These are phyloP conservation scores for Ephialtes manifestator DNA, from an alignment of 2,888 invertebrate species.

Conservation along the genomic window DNA sequence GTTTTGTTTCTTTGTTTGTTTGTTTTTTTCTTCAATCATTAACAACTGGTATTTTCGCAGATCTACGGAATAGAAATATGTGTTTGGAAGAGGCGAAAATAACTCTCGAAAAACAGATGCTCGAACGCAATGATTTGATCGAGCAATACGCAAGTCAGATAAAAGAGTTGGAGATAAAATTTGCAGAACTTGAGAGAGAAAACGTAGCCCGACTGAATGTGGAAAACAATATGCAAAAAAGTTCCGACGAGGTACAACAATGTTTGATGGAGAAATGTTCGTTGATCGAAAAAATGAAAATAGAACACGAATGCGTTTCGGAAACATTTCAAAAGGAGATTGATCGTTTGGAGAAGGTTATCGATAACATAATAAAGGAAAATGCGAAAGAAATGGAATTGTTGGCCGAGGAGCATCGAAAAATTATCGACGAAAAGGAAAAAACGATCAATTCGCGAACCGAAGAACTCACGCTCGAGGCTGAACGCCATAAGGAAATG, in stretches of 20 bases:
- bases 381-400: conserved; percentile 85
- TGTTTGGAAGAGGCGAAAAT: conserved; percentile 83
- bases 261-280: conserved; percentile 82
- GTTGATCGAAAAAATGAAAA: conserved; percentile 83
- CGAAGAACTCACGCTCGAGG: conserved; percentile 75
- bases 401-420: conserved; percentile 86
- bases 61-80: conserved; percentile 78
- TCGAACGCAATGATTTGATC: conserved; percentile 79
- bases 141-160: conserved; percentile 83
- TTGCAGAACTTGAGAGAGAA: conserved; percentile 79
- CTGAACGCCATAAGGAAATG: conserved; percentile 71
- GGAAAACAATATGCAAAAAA: conserved; percentile 80
- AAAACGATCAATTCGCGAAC: conserved; percentile 80
- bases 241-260: conserved; percentile 83
- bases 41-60: conserved; percentile 67
- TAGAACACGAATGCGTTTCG: conserved; percentile 78
- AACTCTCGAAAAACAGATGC: conserved; percentile 82
- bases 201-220: conserved; percentile 75
- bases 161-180: conserved; percentile 74
- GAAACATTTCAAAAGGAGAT: conserved; percentile 79
- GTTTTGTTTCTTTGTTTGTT: no score
- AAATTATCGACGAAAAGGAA: conserved; percentile 87
- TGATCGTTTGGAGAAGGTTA: conserved; percentile 77
- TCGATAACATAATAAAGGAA: conserved; percentile 85
- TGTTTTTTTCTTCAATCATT: no score